These are phyloP conservation scores for Tricholaema leucomelas DNA, from an alignment of 2,113 vertebrate species.

Conservation along the genomic window DNA sequence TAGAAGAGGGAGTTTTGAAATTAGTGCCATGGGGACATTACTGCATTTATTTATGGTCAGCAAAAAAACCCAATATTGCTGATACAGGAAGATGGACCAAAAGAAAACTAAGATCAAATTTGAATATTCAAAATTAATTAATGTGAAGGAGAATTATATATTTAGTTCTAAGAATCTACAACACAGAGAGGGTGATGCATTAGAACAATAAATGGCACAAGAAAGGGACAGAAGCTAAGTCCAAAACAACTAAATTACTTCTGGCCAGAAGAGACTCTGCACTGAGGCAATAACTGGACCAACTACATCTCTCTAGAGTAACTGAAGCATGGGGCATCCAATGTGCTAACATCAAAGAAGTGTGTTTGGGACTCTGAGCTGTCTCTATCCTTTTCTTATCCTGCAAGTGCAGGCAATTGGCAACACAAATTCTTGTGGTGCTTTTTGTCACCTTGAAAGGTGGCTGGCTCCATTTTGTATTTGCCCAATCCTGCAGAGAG, in stretches of 20 bases:
- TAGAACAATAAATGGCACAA: background rate
- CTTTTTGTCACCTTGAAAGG: background rate
- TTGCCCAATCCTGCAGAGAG: background rate
- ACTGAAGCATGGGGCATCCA: background rate
- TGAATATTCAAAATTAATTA: background rate
- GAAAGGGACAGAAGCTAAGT: background rate
- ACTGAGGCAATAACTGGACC: background rate
- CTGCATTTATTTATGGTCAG: background rate
- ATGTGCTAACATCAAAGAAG: background rate
- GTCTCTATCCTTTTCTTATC: background rate
- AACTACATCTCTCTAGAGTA: background rate
- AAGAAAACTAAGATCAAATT: background rate
- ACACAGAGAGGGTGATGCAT: background rate
- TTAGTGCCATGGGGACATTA: background rate
- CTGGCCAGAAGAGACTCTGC: background rate
- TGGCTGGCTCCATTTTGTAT: background rate
- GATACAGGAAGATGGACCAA: background rate
- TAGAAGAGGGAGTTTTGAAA: background rate
- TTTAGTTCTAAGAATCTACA: background rate
- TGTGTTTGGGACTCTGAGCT: background rate
- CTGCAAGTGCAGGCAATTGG: background rate
- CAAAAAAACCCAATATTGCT: background rate
- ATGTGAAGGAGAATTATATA: background rate
- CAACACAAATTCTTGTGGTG: background rate
- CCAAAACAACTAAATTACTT: background rate